phyloP scores from a whole-genome alignment of 2,888 invertebrate genomes.

The Rhyacophila evoluta region DNA sequence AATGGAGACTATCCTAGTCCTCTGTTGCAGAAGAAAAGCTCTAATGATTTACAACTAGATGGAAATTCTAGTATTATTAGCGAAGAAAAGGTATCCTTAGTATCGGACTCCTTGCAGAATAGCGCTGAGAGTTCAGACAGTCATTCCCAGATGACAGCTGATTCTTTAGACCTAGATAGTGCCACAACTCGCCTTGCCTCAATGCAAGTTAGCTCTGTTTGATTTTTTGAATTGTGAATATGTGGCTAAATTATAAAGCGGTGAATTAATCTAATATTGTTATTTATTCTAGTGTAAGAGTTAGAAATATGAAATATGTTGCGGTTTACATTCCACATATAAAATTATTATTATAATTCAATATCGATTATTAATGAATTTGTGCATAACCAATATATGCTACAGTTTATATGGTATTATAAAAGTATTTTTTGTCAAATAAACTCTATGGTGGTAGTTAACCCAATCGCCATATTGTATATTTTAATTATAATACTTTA shows the following conservation, averaged over 20 bases:
- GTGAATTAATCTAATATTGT: not conserved
- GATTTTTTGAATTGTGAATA: conserved; percentile 54
- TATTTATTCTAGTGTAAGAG: not conserved
- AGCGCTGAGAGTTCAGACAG: conserved; percentile 66
- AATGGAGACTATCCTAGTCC: conserved; percentile 62
- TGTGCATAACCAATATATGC: not conserved
- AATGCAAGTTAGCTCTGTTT: conserved; percentile 75
- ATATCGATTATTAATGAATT: not conserved
- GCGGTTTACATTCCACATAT: not conserved
- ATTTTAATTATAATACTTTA: conserved; percentile 1
- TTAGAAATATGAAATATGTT: not conserved
- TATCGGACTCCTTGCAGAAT: conserved; percentile 60
- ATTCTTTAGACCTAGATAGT: conserved; percentile 67
- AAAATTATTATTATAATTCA: not conserved
- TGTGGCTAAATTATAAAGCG: not conserved
- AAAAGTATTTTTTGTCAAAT: conserved; percentile 2
- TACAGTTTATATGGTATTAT: not conserved
- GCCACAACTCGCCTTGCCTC: conserved; percentile 68
- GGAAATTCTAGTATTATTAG: conserved; percentile 62
- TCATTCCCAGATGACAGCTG: conserved; percentile 68
- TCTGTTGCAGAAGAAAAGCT: conserved; percentile 64
- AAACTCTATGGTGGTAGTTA: not conserved
- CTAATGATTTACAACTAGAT: conserved; percentile 64
- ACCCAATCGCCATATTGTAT: not conserved
- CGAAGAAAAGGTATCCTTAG: conserved; percentile 63